Conservation (phyloP, 2,113 vertebrate species). For the Podocnemis expansa region DNA sequence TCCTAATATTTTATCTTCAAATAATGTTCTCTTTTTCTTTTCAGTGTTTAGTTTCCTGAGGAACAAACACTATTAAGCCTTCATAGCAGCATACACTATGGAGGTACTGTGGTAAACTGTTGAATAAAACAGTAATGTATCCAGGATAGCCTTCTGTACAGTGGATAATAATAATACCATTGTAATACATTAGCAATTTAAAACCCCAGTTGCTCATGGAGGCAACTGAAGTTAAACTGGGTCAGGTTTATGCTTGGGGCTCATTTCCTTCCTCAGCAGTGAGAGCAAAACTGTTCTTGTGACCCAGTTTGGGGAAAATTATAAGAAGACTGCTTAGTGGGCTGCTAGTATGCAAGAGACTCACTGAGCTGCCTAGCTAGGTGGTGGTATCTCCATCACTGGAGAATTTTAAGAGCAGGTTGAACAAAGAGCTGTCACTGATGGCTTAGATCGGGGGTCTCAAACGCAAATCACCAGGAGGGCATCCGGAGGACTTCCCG, state of each 20-base stretch:
- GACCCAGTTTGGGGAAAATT: too few species aligned
- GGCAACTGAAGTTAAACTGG: neutral
- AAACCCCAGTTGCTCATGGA: neutral
- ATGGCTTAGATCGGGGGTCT: too few species aligned
- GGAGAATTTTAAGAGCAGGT: too few species aligned
- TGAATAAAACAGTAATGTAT: neutral
- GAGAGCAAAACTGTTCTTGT: too few species aligned
- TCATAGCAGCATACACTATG: neutral
- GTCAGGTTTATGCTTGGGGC: neutral
- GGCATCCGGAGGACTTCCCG: too few species aligned
- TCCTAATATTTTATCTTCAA: constrained; percentile 28
- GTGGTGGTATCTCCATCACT: too few species aligned
- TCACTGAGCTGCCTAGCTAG: too few species aligned
- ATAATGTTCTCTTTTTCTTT: constrained; percentile 51
- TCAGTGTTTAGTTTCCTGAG: neutral
- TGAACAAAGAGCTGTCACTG: too few species aligned
- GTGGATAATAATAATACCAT: neutral
- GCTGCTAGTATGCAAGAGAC: too few species aligned
- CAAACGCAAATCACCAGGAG: too few species aligned
- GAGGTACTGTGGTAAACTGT: neutral
- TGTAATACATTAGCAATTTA: too few species aligned
- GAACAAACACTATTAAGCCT: neutral
- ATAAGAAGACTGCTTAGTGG: too few species aligned
- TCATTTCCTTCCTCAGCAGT: neutral
- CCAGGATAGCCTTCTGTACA: neutral